Evolutionary conservation across 2,113 vertebrate species (phyloP), one percentile per base, ranked within the genome.

Genomic region (Cygnus buccinator): DNA sequence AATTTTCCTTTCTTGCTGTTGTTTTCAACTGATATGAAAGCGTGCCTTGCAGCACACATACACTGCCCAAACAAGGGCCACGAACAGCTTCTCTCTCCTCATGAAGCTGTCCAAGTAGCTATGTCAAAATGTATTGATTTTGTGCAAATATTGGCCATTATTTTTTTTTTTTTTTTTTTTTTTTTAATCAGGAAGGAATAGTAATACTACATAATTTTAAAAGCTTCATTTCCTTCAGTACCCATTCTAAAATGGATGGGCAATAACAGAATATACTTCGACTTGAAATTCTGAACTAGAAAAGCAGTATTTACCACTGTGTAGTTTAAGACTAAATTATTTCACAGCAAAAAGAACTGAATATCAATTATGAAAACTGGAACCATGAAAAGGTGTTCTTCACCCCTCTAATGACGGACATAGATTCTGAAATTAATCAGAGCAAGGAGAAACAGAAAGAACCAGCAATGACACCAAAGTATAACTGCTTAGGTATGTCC

Each of bases 371-470:
- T 13, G 82, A 67, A 59, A 89, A 52, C 33, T 28, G 9, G 29
- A 57, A 63, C 10, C 21, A 46, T 43, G 83, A 15, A 58, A 4
- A 39, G 52, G 11, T 5, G 9, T n/a, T 68, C 35, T 39, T 57
- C n/a, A 9, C 48, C 35, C 11, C 2, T 0, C 10, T 25, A n/a
- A 16, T 1, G 7, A 71, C 28, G 52, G 37, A 5, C 74, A 48
- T 20, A 11, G 33, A 74, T 43, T 63, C 33, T 46, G 33, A 65
- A 79, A 74, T 54, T 22, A 70, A 65, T 9, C 28, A 87, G n/a
- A 73, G 15, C 10, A 50, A 54, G 43, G 4, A 74, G n/a, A 79
- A 73, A 44, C 1, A 52, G 23, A 67, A 78, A 54, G 41, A 63
- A 52, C 14, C 5, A 63, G 7, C 28, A 39, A 46, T 37, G 29